These are phyloP conservation scores for Fringilla coelebs DNA, from an alignment of 2,797 vertebrate genomes.

Conservation along the genomic window DNA sequence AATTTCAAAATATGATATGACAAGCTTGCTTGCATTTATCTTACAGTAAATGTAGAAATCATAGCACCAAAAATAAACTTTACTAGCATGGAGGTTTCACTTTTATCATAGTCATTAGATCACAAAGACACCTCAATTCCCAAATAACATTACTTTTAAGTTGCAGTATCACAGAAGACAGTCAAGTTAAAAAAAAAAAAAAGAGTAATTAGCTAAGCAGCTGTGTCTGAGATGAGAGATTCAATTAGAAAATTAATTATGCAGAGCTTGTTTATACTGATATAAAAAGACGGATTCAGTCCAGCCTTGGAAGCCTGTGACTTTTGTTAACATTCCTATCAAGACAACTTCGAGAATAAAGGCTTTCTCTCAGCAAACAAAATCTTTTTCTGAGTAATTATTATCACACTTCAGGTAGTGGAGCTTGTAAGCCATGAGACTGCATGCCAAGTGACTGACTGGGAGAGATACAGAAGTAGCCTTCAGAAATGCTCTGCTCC, in stretches of 20 bases:
- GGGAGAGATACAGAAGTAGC: background rate
- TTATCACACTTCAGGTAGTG: background rate
- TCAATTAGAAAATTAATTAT: conserved; percentile 12
- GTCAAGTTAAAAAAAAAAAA: background rate
- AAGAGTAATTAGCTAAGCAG: background rate
- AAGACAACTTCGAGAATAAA: background rate
- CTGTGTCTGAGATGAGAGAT: background rate
- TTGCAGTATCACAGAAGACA: background rate
- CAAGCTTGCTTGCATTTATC: background rate
- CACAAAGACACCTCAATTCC: background rate
- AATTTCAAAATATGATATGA: background rate
- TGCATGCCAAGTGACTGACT: background rate
- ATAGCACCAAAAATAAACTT: background rate
- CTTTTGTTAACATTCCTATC: background rate
- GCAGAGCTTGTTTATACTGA: background rate
- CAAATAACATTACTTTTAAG: background rate
- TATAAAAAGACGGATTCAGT: background rate
- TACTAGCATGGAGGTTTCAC: background rate
- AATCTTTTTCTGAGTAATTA: background rate
- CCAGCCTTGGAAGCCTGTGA: background rate
- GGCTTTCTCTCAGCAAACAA: background rate
- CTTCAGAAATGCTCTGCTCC: background rate
- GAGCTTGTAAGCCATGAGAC: background rate
- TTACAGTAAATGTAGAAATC: background rate
- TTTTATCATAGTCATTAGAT: background rate